Conservation (phyloP, 2,113 vertebrate genomes). For the Pantherophis guttatus region DNA sequence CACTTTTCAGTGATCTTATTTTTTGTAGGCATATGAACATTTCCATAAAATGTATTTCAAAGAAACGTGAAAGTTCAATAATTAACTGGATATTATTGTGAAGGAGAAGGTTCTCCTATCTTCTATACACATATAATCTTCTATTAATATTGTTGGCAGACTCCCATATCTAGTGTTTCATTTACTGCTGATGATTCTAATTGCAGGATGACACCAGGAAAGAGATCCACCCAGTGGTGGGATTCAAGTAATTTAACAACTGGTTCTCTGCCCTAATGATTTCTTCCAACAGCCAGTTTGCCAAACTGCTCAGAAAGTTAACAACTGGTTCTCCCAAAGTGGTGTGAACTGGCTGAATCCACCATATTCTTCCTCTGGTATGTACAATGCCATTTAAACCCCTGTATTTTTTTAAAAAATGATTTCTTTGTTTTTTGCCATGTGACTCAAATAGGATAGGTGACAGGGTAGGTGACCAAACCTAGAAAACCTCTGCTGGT, state of each 20-base stretch:
- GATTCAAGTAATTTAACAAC: too few species aligned
- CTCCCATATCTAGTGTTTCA: neutral
- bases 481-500: too few species aligned
- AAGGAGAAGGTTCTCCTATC: neutral
- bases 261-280: too few species aligned
- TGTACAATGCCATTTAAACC: neutral
- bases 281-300: too few species aligned
- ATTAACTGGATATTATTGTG: neutral
- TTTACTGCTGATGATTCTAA: neutral
- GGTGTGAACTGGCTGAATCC: too few species aligned
- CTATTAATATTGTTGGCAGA: too few species aligned
- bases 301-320: too few species aligned
- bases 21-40: neutral
- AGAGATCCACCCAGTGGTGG: neutral
- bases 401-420: neutral
- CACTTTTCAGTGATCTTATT: neutral
- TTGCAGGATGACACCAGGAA: neutral
- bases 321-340: too few species aligned
- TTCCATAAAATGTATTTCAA: too few species aligned
- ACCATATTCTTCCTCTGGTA: neutral
- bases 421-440: neutral
- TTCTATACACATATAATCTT: neutral
- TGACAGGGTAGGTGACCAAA: neutral
- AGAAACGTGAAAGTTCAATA: too few species aligned
- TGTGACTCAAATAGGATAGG: neutral